Conservation (phyloP, 2,797 vertebrate genomes). For the Emydoidea blandingii region DNA sequence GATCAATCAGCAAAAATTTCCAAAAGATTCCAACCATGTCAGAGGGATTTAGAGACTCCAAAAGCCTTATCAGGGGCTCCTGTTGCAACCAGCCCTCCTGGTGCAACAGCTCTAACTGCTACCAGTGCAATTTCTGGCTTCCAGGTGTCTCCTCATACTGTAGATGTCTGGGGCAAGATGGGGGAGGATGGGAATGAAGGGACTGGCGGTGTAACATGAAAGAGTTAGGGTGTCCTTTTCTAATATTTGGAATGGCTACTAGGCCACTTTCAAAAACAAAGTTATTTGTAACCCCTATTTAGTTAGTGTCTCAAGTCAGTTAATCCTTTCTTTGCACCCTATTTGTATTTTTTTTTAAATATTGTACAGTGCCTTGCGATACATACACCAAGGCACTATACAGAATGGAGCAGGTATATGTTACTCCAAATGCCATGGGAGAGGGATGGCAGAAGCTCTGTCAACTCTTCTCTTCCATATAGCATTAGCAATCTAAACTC, state of each 20-base stretch:
- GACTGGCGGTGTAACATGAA: not conserved
- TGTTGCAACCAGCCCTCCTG: not conserved
- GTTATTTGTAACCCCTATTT: not conserved
- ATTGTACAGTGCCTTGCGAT: not conserved
- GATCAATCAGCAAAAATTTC: not conserved
- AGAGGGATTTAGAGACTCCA: not conserved
- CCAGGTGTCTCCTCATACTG: not conserved
- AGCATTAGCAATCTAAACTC: not conserved
- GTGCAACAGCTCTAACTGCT: not conserved
- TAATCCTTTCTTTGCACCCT: not conserved
- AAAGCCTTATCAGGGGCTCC: not conserved
- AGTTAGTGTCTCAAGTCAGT: not conserved
- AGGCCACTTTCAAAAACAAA: not conserved
- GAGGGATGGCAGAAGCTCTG: not conserved
- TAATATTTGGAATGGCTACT: not conserved
- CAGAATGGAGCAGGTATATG: not conserved
- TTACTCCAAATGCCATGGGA: not conserved
- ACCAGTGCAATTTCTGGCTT: not conserved
- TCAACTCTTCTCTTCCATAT: too few species aligned
- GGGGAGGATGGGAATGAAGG: not conserved
- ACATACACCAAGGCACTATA: not conserved
- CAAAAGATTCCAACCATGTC: not conserved
- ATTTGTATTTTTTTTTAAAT: not conserved
- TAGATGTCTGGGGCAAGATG: accelerated
- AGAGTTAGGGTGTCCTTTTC: not conserved